Evolutionary conservation across 2,113 vertebrate genomes (phyloP).

Genomic region (Polypterus senegalus): DNA sequence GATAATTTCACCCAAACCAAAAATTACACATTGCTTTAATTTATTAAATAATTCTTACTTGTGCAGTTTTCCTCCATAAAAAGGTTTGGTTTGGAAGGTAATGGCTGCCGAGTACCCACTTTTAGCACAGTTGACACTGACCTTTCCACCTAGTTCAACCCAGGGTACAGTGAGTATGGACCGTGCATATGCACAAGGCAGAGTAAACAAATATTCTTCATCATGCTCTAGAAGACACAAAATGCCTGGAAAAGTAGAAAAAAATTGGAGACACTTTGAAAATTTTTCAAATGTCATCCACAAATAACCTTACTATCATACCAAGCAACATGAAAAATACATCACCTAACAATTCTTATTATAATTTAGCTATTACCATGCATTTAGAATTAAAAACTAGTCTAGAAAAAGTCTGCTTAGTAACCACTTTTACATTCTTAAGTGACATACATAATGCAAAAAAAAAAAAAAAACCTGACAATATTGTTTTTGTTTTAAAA

Average conservation of each 20-base stretch:
- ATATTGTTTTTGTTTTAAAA: no score
- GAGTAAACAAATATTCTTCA: conserved; percentile 86
- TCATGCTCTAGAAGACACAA: conserved; percentile 77
- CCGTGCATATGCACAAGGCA: conserved; percentile 87
- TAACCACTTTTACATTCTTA: no score
- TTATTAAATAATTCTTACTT: conserved; percentile 47
- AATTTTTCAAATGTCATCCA: background rate
- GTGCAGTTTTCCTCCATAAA: conserved; percentile 91
- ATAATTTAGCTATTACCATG: no score
- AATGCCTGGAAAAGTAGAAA: conserved; percentile 49
- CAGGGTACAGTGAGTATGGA: conserved; percentile 96
- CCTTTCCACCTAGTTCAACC: conserved; percentile 94
- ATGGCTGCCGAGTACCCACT: conserved; percentile 87
- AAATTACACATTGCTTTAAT: rapidly evolving
- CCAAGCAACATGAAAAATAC: no score
- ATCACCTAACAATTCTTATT: no score
- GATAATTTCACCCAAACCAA: no score
- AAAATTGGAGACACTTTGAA: background rate
- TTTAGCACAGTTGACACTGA: conserved; percentile 78
- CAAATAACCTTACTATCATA: no score
- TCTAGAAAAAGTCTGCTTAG: no score
- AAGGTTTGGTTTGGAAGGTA: conserved; percentile 96
- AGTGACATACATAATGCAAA: no score
- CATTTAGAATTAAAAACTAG: no score
- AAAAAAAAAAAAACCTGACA: no score